Evolutionary conservation across 2,888 invertebrate genomes (phyloP).

Genomic region (Parochlus steinenii): DNA sequence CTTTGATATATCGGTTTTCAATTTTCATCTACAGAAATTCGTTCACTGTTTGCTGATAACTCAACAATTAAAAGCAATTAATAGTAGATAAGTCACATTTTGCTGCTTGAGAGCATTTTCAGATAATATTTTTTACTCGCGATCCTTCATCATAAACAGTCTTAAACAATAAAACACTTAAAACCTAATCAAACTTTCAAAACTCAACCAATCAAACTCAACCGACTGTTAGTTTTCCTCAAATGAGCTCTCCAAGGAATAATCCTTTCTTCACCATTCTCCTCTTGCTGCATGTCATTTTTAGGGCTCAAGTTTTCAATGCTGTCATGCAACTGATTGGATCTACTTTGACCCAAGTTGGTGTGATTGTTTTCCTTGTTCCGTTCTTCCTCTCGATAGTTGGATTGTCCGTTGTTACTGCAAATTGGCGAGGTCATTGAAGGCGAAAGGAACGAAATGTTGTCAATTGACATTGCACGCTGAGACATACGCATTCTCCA

Average conservation of each 20-base stretch:
- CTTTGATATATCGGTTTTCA: no score
- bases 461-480: conserved; percentile 46
- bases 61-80: no score
- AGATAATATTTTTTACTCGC: no score
- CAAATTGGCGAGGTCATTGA: conserved; percentile 19
- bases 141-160: no score
- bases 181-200: no score
- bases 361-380: conserved; percentile 14
- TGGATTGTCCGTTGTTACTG: conserved; percentile 19
- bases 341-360: conserved; percentile 15
- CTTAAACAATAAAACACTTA: no score
- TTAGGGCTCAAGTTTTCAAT: conserved; percentile 19
- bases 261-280: conserved; percentile 48
- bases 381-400: conserved; percentile 17
- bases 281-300: conserved; percentile 30
- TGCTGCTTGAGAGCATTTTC: no score
- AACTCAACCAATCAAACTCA: conserved; percentile 55
- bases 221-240: conserved; percentile 77
- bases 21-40: no score
- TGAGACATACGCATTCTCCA: conserved; percentile 28
- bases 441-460: conserved; percentile 34
- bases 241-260: conserved; percentile 83
- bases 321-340: conserved; percentile 6
- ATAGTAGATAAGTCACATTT: no score
- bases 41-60: no score